Evolutionary conservation across 30 jellyfish, hydroid and myxozoan species (phyloP).

Genomic region (Hydractinia echinata): DNA sequence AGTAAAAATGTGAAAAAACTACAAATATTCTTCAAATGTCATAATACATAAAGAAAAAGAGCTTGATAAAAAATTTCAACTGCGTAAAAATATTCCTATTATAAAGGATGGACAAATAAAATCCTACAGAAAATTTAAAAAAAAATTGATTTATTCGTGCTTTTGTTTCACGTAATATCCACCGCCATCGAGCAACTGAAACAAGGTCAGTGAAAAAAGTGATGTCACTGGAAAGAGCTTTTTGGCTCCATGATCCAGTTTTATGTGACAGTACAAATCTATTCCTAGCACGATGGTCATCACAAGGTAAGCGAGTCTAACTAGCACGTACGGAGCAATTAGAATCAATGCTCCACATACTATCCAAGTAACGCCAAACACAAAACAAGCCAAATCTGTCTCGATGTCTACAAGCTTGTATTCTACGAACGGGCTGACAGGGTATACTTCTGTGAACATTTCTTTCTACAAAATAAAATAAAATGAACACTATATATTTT

Average conservation of each 20-base stretch:
- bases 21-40: no score
- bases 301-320: constrained; percentile 1
- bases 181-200: no score
- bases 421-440: constrained; percentile 15
- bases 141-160: no score
- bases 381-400: neutral
- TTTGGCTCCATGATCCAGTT: constrained; percentile 16
- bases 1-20: no score
- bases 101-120: no score
- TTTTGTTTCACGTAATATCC: no score
- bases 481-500: no score
- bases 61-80: no score
- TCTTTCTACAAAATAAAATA: neutral
- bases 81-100: no score
- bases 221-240: neutral
- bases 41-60: no score
- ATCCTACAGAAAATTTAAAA: no score
- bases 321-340: constrained; percentile 1
- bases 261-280: constrained; percentile 9
- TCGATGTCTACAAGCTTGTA: neutral
- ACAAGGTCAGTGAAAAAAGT: neutral
- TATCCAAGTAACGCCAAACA: constrained; percentile 1
- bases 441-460: neutral
- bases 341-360: constrained; percentile 10
- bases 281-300: neutral